Conservation (phyloP, 2,797 vertebrate species). For the Tapirus indicus region DNA sequence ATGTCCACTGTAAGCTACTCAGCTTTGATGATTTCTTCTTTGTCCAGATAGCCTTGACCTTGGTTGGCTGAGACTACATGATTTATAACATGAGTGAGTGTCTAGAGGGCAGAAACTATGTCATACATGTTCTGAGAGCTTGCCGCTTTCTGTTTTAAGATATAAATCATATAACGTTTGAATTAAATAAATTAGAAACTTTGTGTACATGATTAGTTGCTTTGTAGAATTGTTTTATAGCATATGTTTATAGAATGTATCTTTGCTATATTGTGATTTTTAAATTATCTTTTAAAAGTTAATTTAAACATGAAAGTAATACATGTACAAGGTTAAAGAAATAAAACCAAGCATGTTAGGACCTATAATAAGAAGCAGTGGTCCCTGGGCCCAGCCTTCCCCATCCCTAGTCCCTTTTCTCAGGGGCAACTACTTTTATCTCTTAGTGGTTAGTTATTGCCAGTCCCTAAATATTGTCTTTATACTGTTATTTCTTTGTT, state of each 20-base stretch:
- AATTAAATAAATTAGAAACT: constrained; percentile 40
- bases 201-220: constrained; percentile 17
- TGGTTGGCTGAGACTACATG: constrained; percentile 53
- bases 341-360: not conserved
- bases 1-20: not conserved
- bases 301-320: constrained; percentile 45
- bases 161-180: constrained; percentile 56
- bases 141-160: constrained; percentile 46
- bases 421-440: not conserved
- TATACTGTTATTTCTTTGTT: not conserved
- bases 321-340: constrained; percentile 30
- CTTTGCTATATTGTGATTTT: constrained; percentile 9
- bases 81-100: constrained; percentile 69
- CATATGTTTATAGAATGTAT: not conserved
- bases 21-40: constrained; percentile 66
- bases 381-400: not conserved
- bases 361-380: not conserved
- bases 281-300: constrained; percentile 52
- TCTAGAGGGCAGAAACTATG: constrained; percentile 74
- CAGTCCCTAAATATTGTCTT: not conserved
- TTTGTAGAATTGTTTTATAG: constrained; percentile 55
- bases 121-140: constrained; percentile 59
- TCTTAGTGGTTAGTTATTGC: not conserved
- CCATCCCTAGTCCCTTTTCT: not conserved
- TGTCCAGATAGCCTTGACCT: constrained; percentile 70